Evolutionary conservation across 1,140 invertebrate species (phyloP).

Genomic region (Delia radicum): DNA sequence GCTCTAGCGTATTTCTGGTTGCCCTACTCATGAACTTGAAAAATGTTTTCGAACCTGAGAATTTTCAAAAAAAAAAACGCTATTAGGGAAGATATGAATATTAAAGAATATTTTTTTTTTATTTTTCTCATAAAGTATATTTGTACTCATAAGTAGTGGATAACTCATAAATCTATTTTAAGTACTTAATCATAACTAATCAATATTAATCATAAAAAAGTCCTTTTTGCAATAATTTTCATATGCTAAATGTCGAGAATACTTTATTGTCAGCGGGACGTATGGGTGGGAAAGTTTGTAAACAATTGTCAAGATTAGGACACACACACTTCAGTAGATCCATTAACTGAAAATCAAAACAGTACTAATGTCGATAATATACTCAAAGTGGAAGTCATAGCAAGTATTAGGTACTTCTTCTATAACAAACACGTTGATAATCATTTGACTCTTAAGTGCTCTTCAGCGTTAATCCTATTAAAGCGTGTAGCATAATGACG

Average conservation of each 20-base stretch:
- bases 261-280: constrained; percentile 24
- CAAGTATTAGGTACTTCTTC: background rate
- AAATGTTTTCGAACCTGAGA: no score
- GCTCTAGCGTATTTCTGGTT: no score
- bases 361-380: background rate
- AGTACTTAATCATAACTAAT: background rate
- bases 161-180: background rate
- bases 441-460: constrained; percentile 55
- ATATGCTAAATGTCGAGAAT: background rate
- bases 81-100: no score
- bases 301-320: constrained; percentile 38
- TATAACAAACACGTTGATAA: constrained; percentile 27
- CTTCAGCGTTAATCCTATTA: constrained; percentile 55
- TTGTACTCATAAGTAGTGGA: no score
- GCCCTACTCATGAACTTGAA: no score
- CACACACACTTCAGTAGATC: constrained; percentile 35
- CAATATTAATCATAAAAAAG: background rate
- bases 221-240: background rate
- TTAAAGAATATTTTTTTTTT: no score
- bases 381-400: background rate
- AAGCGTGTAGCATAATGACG: constrained; percentile 46
- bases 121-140: no score
- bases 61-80: no score
- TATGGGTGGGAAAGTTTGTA: constrained; percentile 50
- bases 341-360: constrained; percentile 31